These are phyloP conservation scores for Etheostoma nigrum DNA, from an alignment of 2,797 vertebrate genomes.

Conservation along the genomic window DNA sequence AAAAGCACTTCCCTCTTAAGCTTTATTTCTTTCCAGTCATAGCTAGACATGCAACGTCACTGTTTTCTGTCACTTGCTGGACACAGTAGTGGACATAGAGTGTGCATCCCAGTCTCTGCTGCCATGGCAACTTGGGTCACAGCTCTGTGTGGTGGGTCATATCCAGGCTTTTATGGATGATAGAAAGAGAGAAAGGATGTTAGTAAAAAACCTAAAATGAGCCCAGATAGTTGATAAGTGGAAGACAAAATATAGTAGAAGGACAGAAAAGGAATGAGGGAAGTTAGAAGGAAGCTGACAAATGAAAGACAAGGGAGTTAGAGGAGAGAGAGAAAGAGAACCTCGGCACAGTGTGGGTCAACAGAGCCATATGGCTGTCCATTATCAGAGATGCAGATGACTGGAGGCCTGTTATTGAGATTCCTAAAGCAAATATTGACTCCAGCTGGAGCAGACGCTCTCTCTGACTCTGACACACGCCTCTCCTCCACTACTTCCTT, in stretches of 20 bases:
- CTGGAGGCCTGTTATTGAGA: constrained; percentile 89
- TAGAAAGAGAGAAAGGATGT: constrained; percentile 45
- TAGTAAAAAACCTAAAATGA: constrained; percentile 58
- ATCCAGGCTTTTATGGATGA: constrained; percentile 75
- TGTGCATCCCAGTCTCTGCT: constrained; percentile 78
- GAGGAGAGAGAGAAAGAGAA: constrained; percentile 58
- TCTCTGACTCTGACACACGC: constrained; percentile 77
- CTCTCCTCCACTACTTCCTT: constrained; percentile 81
- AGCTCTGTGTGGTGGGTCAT: constrained; percentile 78
- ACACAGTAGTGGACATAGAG: constrained; percentile 72
- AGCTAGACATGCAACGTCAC: constrained; percentile 65
- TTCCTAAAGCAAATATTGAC: constrained; percentile 92
- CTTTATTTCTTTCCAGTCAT: constrained; percentile 35
- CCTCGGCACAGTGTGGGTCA: constrained; percentile 85
- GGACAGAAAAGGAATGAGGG: constrained; percentile 47
- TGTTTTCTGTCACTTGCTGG: constrained; percentile 73
- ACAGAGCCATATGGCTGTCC: constrained; percentile 90
- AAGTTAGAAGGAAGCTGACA: constrained; percentile 46
- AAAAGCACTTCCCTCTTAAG: constrained; percentile 46
- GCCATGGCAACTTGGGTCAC: constrained; percentile 84
- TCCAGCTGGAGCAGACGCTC: constrained; percentile 84
- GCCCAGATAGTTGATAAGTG: constrained; percentile 51
- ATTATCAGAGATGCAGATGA: constrained; percentile 91
- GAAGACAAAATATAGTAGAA: constrained; percentile 44
- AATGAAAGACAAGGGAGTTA: constrained; percentile 60